Evolutionary conservation across 1,140 invertebrate species (phyloP).

Genomic region (Nebria ingens): DNA sequence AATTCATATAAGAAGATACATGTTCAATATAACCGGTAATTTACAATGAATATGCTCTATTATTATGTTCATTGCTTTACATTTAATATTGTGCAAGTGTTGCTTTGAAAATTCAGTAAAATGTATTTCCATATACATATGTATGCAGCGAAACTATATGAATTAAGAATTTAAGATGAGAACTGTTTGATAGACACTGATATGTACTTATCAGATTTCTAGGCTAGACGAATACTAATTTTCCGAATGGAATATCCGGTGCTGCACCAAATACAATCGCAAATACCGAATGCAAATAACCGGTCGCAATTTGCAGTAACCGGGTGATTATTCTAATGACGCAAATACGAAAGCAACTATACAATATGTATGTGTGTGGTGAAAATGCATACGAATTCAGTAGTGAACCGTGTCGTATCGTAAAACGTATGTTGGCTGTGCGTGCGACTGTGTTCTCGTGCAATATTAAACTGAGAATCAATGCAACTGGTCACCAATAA

Average conservation of each 20-base stretch:
- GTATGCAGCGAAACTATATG: too few relatives aligned
- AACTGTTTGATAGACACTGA: neutral
- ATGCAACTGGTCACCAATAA: constrained; percentile 8
- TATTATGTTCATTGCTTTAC: too few relatives aligned
- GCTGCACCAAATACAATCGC: neutral
- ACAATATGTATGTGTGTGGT: neutral
- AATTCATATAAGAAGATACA: too few relatives aligned
- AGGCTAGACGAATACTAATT: neutral
- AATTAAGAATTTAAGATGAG: too few relatives aligned
- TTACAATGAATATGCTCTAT: too few relatives aligned
- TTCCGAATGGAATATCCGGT: neutral
- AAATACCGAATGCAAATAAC: neutral
- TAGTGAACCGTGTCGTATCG: too few relatives aligned
- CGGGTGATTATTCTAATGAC: neutral
- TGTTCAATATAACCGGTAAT: too few relatives aligned
- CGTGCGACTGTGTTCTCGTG: neutral
- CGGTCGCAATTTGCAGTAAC: neutral
- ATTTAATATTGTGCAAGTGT: too few relatives aligned
- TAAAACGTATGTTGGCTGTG: neutral
- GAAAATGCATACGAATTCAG: neutral
- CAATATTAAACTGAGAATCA: constrained; percentile 9
- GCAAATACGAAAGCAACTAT: neutral
- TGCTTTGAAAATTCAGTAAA: too few relatives aligned
- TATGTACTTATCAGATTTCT: neutral
- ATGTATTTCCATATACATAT: too few relatives aligned